Evolutionary conservation across 2,888 invertebrate species (phyloP), one percentile per base, ranked within the genome.

Genomic region (Ornithoptera alexandrae): DNA sequence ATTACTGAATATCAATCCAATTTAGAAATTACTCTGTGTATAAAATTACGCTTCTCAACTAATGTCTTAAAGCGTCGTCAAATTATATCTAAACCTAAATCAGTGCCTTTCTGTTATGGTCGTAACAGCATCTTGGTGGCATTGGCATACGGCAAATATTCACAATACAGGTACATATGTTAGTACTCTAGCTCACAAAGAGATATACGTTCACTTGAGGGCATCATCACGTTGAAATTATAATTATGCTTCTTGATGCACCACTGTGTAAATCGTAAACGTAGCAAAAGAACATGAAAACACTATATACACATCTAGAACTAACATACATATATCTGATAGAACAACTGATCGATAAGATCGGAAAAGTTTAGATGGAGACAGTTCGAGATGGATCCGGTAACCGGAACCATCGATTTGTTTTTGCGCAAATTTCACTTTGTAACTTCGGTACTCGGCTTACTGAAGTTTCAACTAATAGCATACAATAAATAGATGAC

Each of bases 301-400:
- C 50, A 17, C 50, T 3, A 15, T 15, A 50, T 50, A 50, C 5
- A 50, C 50, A 50, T 50, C 50, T 50, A 39, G 10, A 39, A 39
- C 50, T 50, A 50, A 18, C 50, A 12, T 39, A 57, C 57, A 2
- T 22, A 68, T 24, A 60, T 68, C 22, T 24, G 60, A 22, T 62
- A 56, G 30, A 46, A 42, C 42, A 39, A 61, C 58, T 64, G 68
- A 64, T 64, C 68, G 60, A 68, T 68, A 68, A 64, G 53, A 60
- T 68, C 64, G 68, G 64, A 64, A 64, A 68, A 68, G 64, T 68
- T 68, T 63, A 63, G 68, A 68, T 64, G 63, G 68, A 64, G 68
- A 68, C 63, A 68, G 68, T 68, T 68, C 62, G 58, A 56, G 63
- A 68, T 64, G 53, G 53, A 68, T 64, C 64, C 60, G 36, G 22